Percentiles rank a stretch among this genome's conserved stretches.
These are phyloP conservation scores for Agapostemon virescens DNA, from an alignment of 2,888 invertebrate species.

Conservation along the genomic window DNA sequence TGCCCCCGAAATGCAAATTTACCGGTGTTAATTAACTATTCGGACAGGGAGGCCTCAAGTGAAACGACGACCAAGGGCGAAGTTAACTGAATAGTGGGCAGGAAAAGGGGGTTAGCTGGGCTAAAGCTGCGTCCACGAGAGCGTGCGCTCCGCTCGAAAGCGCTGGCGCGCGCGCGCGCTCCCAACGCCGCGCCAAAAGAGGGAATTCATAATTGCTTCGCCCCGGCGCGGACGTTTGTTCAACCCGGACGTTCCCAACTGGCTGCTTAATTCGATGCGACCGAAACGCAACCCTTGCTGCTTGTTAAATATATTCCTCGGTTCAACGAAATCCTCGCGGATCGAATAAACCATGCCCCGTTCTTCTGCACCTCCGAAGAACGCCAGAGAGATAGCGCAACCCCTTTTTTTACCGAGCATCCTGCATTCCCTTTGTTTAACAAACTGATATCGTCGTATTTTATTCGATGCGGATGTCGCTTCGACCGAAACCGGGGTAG, in stretches of 20 bases:
- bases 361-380: neutral
- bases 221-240: slow-evolving; percentile 68
- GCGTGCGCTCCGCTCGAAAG: slow-evolving; percentile 30
- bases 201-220: slow-evolving; percentile 74
- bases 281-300: slow-evolving; percentile 25
- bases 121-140: slow-evolving; percentile 67
- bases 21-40: slow-evolving; percentile 74
- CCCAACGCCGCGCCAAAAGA: slow-evolving; percentile 69
- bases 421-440: neutral
- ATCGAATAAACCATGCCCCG: slow-evolving; percentile 38
- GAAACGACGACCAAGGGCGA: slow-evolving; percentile 60
- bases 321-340: slow-evolving; percentile 50
- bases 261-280: slow-evolving; percentile 58
- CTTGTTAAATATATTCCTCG: slow-evolving; percentile 46
- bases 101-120: slow-evolving; percentile 56
- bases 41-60: slow-evolving; percentile 58
- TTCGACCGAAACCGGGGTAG: too few species aligned
- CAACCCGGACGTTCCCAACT: slow-evolving; percentile 62
- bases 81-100: slow-evolving; percentile 71
- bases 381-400: neutral
- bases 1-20: slow-evolving; percentile 74
- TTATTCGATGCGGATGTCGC: too few species aligned
- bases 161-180: neutral
- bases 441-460: too few species aligned
- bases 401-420: neutral